Evolutionary conservation across 1,140 invertebrate species (phyloP).

Genomic region (Aphaenogaster rudis): DNA sequence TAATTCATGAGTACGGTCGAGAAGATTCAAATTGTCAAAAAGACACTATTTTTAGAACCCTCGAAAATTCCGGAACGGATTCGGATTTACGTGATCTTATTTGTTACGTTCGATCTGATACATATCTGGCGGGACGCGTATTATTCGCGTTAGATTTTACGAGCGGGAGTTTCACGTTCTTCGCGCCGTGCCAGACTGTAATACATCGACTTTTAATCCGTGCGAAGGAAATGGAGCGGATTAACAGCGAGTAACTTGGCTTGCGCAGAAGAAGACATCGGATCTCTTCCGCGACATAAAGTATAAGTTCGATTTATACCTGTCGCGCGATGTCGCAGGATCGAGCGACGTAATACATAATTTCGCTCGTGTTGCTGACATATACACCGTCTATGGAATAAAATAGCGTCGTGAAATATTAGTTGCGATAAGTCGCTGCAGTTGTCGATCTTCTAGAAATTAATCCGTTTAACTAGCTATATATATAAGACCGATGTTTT

Average conservation of each 20-base stretch:
- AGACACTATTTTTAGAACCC: constrained; percentile 52
- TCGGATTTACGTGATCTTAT: constrained; percentile 71
- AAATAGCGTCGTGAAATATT: constrained; percentile 40
- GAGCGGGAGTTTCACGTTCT: constrained; percentile 13
- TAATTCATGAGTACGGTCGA: constrained; percentile 67
- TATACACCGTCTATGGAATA: background rate
- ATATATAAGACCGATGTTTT: background rate
- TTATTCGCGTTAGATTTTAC: background rate
- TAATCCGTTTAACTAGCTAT: constrained; percentile 11
- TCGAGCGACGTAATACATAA: constrained; percentile 37
- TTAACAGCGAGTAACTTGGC: constrained; percentile 14
- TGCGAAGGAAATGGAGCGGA: constrained; percentile 42
- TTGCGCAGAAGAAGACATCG: constrained; percentile 10
- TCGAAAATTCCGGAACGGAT: constrained; percentile 63
- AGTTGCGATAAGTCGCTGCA: constrained; percentile 16
- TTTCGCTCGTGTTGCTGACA: constrained; percentile 16
- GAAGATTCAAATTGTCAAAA: constrained; percentile 57
- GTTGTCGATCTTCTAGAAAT: constrained; percentile 8
- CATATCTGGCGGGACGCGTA: background rate
- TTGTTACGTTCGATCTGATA: constrained; percentile 54
- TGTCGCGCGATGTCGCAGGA: background rate
- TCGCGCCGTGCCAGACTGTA: background rate
- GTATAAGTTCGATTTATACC: constrained; percentile 39
- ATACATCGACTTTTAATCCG: constrained; percentile 49
- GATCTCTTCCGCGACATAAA: constrained; percentile 49